Evolutionary conservation across 2,888 invertebrate genomes (phyloP).

Genomic region (Drosophila melanocephala): DNA sequence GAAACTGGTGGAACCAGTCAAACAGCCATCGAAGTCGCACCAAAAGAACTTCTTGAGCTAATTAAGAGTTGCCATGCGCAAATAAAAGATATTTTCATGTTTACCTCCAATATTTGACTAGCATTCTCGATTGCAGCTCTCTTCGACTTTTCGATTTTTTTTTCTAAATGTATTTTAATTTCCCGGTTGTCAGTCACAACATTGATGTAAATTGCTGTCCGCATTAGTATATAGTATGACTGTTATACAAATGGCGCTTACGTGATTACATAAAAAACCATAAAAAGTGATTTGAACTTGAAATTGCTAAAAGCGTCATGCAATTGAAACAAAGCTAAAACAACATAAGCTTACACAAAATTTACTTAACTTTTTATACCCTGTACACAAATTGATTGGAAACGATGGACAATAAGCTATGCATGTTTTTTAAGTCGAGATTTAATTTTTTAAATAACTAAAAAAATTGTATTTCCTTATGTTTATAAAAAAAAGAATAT

Average conservation of each 20-base stretch:
- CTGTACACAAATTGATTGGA: neutral
- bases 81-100: slow-evolving; percentile 30
- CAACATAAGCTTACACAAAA: slow-evolving; percentile 14
- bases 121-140: slow-evolving; percentile 50
- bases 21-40: slow-evolving; percentile 51
- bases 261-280: slow-evolving; percentile 71
- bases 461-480: neutral
- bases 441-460: neutral
- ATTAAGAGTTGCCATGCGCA: slow-evolving; percentile 49
- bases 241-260: slow-evolving; percentile 56
- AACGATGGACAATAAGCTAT: neutral
- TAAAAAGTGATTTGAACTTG: slow-evolving; percentile 73
- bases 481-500: too few species aligned
- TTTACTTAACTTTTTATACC: slow-evolving; percentile 8
- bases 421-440: neutral
- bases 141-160: slow-evolving; percentile 1
- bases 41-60: slow-evolving; percentile 66
- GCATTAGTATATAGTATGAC: slow-evolving; percentile 8
- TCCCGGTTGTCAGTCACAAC: slow-evolving; percentile 1
- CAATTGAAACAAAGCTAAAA: slow-evolving; percentile 52
- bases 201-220: slow-evolving; percentile 29
- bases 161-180: neutral
- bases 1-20: slow-evolving; percentile 76
- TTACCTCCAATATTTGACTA: slow-evolving; percentile 27
- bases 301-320: slow-evolving; percentile 68